phyloP scores from a whole-genome alignment of 2,888 invertebrate species.

The Argyresthia albistria region DNA sequence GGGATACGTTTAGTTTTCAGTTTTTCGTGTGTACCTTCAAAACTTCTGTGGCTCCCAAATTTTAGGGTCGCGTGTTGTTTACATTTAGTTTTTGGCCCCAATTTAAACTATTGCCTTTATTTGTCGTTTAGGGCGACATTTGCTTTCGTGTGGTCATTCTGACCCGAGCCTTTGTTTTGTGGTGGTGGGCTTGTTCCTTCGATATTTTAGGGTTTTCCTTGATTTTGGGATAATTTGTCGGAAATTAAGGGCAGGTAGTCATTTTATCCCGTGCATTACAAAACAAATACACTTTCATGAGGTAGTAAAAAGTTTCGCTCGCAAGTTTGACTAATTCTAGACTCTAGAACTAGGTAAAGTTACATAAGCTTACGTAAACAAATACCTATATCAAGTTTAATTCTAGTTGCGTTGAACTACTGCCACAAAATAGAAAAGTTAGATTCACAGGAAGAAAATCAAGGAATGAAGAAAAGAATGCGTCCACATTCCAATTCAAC shows the following conservation, averaged over 20 bases:
- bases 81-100: constrained; percentile 63
- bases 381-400: too few relatives aligned
- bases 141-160: constrained; percentile 43
- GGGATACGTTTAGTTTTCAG: constrained; percentile 38
- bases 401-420: too few relatives aligned
- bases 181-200: constrained; percentile 47
- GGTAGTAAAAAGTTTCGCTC: too few relatives aligned
- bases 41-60: constrained; percentile 37
- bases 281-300: too few relatives aligned
- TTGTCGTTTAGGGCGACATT: constrained; percentile 65
- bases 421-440: too few relatives aligned
- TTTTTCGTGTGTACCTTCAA: constrained; percentile 42
- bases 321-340: too few relatives aligned
- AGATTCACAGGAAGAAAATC: too few relatives aligned
- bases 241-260: constrained; percentile 15
- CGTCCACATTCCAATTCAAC: too few relatives aligned
- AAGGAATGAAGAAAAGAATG: too few relatives aligned
- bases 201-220: constrained; percentile 39
- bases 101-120: constrained; percentile 69
- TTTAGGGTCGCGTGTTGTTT: constrained; percentile 51
- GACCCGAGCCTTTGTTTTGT: constrained; percentile 49
- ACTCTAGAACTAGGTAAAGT: too few relatives aligned
- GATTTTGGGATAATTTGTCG: constrained; percentile 48
- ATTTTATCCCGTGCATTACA: too few relatives aligned
- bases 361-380: too few relatives aligned